Evolutionary conservation across 2,113 vertebrate genomes (phyloP).

Genomic region (Panthera uncia): DNA sequence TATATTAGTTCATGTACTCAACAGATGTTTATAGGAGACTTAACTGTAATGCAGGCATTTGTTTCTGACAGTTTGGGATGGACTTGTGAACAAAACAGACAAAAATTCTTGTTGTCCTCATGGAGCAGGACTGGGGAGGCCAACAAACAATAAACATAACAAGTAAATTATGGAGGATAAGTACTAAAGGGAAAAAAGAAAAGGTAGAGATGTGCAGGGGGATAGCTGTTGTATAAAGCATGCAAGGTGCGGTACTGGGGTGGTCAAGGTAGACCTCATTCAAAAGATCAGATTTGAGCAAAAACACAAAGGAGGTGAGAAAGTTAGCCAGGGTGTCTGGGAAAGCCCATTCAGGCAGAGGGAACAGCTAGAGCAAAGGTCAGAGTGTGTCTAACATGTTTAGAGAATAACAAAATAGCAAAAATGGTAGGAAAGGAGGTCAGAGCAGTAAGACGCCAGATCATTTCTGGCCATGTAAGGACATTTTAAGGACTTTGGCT

Average conservation of each 20-base stretch:
- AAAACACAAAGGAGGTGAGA: neutral
- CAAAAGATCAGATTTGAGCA: neutral
- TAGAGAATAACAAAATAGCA: neutral
- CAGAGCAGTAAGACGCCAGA: neutral
- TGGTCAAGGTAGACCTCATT: neutral
- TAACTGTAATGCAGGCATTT: neutral
- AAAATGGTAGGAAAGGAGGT: neutral
- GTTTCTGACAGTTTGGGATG: slow-evolving; percentile 14
- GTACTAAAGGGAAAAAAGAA: neutral
- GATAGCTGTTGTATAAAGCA: neutral
- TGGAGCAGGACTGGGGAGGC: neutral
- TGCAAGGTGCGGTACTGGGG: neutral
- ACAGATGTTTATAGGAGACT: neutral
- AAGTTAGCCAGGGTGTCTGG: neutral
- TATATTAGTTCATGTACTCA: neutral
- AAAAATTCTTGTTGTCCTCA: neutral
- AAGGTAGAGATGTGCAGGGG: neutral
- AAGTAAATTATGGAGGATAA: neutral
- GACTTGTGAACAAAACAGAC: neutral
- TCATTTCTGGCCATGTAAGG: neutral
- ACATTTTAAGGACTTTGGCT: neutral
- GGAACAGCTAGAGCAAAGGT: neutral
- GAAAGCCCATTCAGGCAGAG: neutral
- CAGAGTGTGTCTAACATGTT: neutral
- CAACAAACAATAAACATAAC: neutral